Conservation (phyloP, 2,113 vertebrate genomes). For the Eretmochelys imbricata region DNA sequence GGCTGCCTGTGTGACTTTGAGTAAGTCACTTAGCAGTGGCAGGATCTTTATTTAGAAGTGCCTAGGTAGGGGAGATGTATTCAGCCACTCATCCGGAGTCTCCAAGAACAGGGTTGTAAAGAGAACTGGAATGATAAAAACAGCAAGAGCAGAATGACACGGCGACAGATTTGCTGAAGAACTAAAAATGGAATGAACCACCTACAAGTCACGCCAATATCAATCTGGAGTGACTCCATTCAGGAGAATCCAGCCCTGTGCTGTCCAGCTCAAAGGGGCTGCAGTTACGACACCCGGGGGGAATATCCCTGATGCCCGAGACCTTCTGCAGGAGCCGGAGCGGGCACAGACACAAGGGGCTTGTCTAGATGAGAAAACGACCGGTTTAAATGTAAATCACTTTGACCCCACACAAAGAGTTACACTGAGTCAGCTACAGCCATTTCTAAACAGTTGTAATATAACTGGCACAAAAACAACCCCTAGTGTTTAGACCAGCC, state of each 20-base stretch:
- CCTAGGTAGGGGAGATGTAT: neutral
- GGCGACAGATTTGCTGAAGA: neutral
- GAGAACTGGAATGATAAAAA: neutral
- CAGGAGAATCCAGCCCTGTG: neutral
- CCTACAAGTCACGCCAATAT: neutral
- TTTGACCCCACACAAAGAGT: neutral
- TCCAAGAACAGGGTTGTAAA: neutral
- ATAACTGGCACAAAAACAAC: neutral
- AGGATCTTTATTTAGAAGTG: neutral
- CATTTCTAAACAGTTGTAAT: neutral
- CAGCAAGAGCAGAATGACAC: neutral
- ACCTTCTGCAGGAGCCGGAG: neutral
- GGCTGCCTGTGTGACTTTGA: neutral
- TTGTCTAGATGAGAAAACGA: neutral
- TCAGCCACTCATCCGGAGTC: neutral
- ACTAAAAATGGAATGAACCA: neutral
- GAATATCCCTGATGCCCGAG: neutral
- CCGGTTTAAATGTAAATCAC: neutral
- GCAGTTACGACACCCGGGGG: neutral
- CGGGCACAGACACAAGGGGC: neutral
- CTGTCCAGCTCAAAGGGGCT: neutral
- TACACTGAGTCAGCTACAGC: neutral
- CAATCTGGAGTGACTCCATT: neutral
- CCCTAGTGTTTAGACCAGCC: neutral
- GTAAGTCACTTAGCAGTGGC: neutral